Conservation (phyloP, 2,888 invertebrate genomes). For the Agrilus mali region DNA sequence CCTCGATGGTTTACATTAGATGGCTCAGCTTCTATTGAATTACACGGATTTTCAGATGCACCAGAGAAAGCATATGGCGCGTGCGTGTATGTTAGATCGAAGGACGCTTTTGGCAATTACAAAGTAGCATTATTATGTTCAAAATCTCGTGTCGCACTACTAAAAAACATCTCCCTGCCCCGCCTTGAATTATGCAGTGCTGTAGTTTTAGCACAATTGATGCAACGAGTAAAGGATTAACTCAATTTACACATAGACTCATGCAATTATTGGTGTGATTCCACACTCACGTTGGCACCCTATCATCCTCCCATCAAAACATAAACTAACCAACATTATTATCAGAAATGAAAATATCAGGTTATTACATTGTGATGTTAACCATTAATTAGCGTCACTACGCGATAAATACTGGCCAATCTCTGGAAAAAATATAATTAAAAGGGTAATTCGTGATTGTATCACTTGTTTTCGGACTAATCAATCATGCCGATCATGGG, state of each 20-base stretch:
- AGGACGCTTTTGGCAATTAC: not conserved
- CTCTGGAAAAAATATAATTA: not conserved
- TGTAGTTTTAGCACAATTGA: slow-evolving; percentile 5
- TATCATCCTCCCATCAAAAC: not conserved
- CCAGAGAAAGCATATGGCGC: slow-evolving; percentile 11
- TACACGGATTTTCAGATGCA: slow-evolving; percentile 9
- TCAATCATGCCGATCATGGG: not conserved
- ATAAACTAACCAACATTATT: not conserved
- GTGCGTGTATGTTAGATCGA: slow-evolving; percentile 6
- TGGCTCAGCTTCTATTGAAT: not conserved
- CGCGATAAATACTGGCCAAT: not conserved
- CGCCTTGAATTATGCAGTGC: slow-evolving; percentile 11
- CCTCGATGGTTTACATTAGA: not conserved
- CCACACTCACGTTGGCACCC: slow-evolving; percentile 15
- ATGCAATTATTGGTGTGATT: slow-evolving; percentile 16
- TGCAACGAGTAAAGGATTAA: not conserved
- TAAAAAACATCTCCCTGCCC: slow-evolving; percentile 12
- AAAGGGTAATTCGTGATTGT: not conserved
- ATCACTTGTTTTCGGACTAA: not conserved
- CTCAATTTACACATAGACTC: not conserved
- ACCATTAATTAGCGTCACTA: not conserved
- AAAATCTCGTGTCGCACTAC: slow-evolving; percentile 13
- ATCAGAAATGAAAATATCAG: not conserved
- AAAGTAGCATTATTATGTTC: slow-evolving; percentile 7
- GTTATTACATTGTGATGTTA: not conserved